Percentiles rank a stretch among this genome's conserved stretches.
phyloP scores from a whole-genome alignment of 64 coral and sea anemone species.

The Dendrophyllia cribrosa region DNA sequence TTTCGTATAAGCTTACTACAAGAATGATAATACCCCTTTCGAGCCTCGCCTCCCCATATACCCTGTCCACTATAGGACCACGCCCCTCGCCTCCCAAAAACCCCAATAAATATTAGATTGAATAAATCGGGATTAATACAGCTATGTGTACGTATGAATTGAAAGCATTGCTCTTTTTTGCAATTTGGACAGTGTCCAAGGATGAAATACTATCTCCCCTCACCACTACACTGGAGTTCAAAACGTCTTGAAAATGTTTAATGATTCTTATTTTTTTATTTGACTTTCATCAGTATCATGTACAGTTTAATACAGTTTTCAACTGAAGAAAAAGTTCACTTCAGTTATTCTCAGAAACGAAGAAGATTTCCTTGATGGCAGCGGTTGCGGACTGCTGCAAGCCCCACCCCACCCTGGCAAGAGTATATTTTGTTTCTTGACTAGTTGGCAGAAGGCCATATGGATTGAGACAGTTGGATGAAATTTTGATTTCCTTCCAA shows the following conservation, averaged over 20 bases:
- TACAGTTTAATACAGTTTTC: neutral
- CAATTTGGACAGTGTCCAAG: conserved; percentile 17
- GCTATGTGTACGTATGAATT: too few relatives aligned
- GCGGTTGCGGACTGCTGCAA: too few relatives aligned
- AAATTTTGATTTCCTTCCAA: conserved; percentile 58
- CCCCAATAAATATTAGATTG: too few relatives aligned
- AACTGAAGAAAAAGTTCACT: too few relatives aligned
- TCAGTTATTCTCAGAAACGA: neutral
- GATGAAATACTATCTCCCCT: neutral
- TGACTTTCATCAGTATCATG: neutral
- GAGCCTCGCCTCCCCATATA: too few relatives aligned
- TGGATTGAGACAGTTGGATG: conserved; percentile 24
- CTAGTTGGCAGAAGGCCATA: conserved; percentile 30
- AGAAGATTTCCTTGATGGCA: neutral
- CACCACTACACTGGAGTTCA: neutral
- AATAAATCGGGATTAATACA: too few relatives aligned
- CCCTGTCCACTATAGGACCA: too few relatives aligned
- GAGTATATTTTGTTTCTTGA: neutral
- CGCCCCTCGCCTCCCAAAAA: too few relatives aligned
- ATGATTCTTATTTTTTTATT: neutral
- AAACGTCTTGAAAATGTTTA: neutral
- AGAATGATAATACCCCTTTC: too few relatives aligned
- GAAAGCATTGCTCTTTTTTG: too few relatives aligned
- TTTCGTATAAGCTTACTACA: too few relatives aligned
- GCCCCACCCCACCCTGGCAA: neutral